Evolutionary conservation across 1,140 invertebrate genomes (phyloP), one percentile per base, ranked within the genome.

Genomic region (Saccostrea glomerata): DNA sequence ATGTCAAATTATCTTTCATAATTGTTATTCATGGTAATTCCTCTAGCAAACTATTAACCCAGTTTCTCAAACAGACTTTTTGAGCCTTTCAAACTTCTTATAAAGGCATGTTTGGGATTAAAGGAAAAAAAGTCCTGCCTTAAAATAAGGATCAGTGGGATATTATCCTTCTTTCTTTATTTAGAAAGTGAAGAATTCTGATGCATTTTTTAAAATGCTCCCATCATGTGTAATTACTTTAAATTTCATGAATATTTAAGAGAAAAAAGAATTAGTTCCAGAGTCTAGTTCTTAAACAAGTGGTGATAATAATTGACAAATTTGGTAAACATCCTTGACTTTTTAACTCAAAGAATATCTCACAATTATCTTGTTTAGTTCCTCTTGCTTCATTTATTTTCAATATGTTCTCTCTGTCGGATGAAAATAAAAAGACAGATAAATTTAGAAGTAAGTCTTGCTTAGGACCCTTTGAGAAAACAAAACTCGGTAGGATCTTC

Each of bases 251-350:
- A 47, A 77, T 30, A 30, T 77, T 30, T 77, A 63, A 63, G n/a
- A 4, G n/a, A 20, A 63, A 60, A 60, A 60, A 30, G 11, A 77
- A 25, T 77, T 4, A 77, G 70, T 77, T 77, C 70, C 30, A 6
- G 25, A 77, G 70, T 77, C 70, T 77, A 77, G 23, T 77, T 77
- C 25, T 77, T 17, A 30, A 77, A 15, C 5, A 77, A 30, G 13
- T 30, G 25, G 70, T 30, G 30, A 77, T 77, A 77, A 36, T 77
- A 36, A 25, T 25, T 77, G 25, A 77, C 70, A 30, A 30, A 77
- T 17, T 47, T 20, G 58, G 58, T 63, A n/a, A 63, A 63, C 17
- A 77, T 77, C 70, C 70, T 77, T 77, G 70, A 77, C 70, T 77
- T 36, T 30, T 77, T 77, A 25, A 17, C 70, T 77, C 30, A 2